Conservation (phyloP, 2,113 vertebrate species). For the Camelus dromedarius region DNA sequence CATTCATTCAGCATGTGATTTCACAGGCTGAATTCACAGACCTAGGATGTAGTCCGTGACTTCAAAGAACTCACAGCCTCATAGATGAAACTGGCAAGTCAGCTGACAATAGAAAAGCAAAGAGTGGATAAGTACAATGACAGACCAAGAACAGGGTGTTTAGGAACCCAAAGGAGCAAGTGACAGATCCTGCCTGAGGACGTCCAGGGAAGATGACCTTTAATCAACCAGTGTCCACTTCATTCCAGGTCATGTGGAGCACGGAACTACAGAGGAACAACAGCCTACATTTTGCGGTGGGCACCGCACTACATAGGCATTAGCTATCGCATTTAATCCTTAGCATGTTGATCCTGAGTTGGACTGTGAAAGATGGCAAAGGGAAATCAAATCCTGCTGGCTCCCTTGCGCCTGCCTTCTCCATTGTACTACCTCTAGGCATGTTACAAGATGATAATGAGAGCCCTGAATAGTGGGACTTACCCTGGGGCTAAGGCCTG, state of each 20-base stretch:
- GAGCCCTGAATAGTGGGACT: not conserved
- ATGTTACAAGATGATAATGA: not conserved
- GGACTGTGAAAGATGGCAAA: not conserved
- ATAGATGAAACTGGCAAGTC: not conserved
- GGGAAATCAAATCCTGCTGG: not conserved
- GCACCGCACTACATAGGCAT: not conserved
- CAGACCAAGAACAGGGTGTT: not conserved
- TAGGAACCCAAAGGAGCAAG: not conserved
- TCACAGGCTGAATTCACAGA: not conserved
- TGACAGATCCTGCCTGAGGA: not conserved
- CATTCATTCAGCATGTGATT: not conserved
- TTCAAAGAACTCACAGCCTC: not conserved
- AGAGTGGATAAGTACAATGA: not conserved
- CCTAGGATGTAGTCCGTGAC: not conserved
- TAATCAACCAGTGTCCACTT: not conserved
- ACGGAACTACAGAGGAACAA: not conserved
- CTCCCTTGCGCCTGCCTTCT: not conserved
- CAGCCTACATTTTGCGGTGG: not conserved
- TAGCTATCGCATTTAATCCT: not conserved
- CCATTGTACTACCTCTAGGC: not conserved
- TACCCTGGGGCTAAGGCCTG: not conserved
- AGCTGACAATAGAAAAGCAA: not conserved
- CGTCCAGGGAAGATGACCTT: not conserved
- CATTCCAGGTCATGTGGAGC: not conserved
- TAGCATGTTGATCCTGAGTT: not conserved